Base-by-base conservation (phyloP, 2,113 vertebrate species). In the Pseudorectes ferrugineus region DNA sequence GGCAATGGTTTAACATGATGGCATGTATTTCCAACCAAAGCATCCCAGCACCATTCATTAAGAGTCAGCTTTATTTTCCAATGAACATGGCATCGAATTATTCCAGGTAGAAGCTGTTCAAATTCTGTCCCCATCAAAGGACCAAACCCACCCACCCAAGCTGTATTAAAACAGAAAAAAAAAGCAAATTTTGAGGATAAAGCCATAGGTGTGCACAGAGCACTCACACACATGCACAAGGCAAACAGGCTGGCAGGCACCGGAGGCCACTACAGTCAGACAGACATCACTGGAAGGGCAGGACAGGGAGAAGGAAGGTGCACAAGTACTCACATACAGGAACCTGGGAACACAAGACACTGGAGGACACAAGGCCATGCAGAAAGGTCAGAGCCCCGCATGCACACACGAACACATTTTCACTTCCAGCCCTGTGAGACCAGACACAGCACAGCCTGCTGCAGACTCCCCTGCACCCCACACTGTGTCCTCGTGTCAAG, bases 1-100 rank as follows among this genome's bases (percentile, higher is more conserved):
- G 98, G 95, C 81, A 95, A 99, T 99, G 98, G 97, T 96, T 95
- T 94, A 97, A 98, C 97, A 97, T 97, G 98, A 99, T 98, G 98
- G 96, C 36, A 94, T 97, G 73, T 92, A 92, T 74, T 59, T 97
- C 94, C 96, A 97, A 93, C 85, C 89, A 95, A 95, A 92, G 74
- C 88, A 94, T 70, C 67, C 89, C 93, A 92, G 89, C 73, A 96
- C 57, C 82, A 11, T 66, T 93, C 5, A 0, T 70, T 95, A 95
- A 85, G 73, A 95, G 51, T 90, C 36, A 71, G 93, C 94, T 92
- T 94, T 96, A 3, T 82, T 23, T 81, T 76, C 73, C 90, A 93
- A 55, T 51, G 92, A 96, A 88, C 52, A 33, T 70, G 89, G 77
- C 0, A 23, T 91, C 0, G 5, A 93, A 92, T 87, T 89, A 89